These are phyloP conservation scores for Sphaerodactylus townsendi DNA, from an alignment of 2,113 vertebrate genomes.

Conservation along the genomic window DNA sequence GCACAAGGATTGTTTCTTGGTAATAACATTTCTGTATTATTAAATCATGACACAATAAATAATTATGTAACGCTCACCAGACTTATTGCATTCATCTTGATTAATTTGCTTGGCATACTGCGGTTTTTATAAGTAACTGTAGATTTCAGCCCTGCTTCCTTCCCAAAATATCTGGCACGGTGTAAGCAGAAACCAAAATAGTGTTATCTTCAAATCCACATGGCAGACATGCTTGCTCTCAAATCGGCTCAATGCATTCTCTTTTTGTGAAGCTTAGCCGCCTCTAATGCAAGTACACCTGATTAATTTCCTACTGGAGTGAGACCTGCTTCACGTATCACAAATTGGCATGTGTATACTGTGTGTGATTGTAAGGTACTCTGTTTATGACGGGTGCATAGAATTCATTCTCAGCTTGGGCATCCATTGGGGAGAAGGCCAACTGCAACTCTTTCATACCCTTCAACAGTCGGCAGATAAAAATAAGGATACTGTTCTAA, in stretches of 20 bases:
- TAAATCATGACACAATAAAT: background rate
- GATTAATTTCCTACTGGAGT: background rate
- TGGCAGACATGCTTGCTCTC: background rate
- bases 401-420: too few relatives aligned
- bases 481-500: too few relatives aligned
- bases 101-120: background rate
- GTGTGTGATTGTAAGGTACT: too few relatives aligned
- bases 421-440: too few relatives aligned
- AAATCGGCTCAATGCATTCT: background rate
- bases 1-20: background rate
- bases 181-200: background rate
- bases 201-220: background rate
- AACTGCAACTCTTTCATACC: too few relatives aligned
- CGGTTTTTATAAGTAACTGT: background rate
- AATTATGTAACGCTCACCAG: background rate
- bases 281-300: background rate
- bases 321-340: background rate
- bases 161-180: background rate
- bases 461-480: too few relatives aligned
- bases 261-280: background rate
- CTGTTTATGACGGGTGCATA: too few relatives aligned
- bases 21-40: fast-evolving
- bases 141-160: background rate
- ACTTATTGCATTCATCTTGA: background rate
- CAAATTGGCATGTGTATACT: background rate